Percentiles rank a stretch among this genome's conserved stretches.
Evolutionary conservation across 2,113 vertebrate genomes (phyloP).

Genomic region (Tauraco erythrolophus): DNA sequence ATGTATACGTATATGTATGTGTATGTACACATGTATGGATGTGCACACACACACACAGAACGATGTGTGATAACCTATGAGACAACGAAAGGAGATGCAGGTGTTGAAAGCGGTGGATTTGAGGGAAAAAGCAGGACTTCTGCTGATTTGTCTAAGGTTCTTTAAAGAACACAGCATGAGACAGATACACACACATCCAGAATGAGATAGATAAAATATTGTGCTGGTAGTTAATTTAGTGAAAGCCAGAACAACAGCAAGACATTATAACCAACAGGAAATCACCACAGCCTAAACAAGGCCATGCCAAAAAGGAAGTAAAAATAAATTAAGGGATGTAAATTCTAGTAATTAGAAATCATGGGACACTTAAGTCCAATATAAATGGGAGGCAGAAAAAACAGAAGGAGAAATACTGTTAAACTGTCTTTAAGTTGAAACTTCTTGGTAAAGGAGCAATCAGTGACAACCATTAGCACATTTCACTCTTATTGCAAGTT

Average conservation of each 20-base stretch:
- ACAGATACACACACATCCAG: neutral
- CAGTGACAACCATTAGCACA: neutral
- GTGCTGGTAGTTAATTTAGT: neutral
- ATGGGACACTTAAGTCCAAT: neutral
- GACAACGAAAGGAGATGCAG: neutral
- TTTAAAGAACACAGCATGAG: neutral
- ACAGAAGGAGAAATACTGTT: neutral
- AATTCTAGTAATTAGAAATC: neutral
- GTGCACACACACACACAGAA: accelerated
- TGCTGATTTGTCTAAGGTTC: neutral
- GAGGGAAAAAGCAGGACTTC: neutral
- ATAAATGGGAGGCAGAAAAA: neutral
- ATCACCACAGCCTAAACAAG: neutral
- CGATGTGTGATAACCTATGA: neutral
- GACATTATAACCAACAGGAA: neutral
- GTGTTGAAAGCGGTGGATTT: neutral
- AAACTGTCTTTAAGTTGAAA: neutral
- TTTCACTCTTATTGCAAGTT: neutral
- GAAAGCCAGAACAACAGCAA: neutral
- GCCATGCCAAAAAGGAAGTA: neutral
- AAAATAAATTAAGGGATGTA: neutral
- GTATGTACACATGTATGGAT: neutral
- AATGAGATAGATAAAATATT: neutral
- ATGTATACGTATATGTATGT: accelerated
- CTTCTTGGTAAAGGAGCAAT: neutral